Conservation (phyloP, 2,888 invertebrate genomes). For the Odontomyia ornata region DNA sequence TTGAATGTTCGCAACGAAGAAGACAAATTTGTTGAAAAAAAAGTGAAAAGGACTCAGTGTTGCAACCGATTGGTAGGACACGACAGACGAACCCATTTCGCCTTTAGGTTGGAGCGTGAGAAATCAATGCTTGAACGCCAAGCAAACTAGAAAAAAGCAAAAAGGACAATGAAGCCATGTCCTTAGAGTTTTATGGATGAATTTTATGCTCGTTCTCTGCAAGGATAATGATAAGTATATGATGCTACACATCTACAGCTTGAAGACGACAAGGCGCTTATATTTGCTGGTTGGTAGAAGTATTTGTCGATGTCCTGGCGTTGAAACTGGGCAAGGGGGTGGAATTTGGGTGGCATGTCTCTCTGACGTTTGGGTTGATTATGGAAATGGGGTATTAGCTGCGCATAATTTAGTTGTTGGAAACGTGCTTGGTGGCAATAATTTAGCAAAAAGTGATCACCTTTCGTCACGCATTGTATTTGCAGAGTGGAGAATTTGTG, state of each 20-base stretch:
- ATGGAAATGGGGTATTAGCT: background rate
- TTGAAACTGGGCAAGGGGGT: background rate
- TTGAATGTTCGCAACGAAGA: background rate
- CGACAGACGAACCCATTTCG: background rate
- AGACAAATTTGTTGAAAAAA: background rate
- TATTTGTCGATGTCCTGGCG: background rate
- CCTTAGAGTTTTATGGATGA: slow-evolving; percentile 16
- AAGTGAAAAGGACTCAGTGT: too few relatives aligned
- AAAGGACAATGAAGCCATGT: background rate
- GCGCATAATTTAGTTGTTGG: background rate
- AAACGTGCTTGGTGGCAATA: slow-evolving; percentile 11
- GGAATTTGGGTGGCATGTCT: background rate
- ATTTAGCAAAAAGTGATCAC: slow-evolving; percentile 3
- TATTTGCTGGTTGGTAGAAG: background rate
- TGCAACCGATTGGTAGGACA: too few relatives aligned
- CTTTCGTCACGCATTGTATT: slow-evolving; percentile 8
- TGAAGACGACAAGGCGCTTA: background rate
- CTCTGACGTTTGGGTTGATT: background rate
- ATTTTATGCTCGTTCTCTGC: slow-evolving; percentile 7
- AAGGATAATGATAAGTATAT: slow-evolving; percentile 8
- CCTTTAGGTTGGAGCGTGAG: background rate
- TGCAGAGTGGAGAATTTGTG: too few relatives aligned
- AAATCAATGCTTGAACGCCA: slow-evolving; percentile 14
- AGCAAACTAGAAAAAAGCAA: background rate
- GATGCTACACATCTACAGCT: background rate